Base-by-base conservation (phyloP, 2,113 vertebrate genomes). In the Zingel zingel region DNA sequence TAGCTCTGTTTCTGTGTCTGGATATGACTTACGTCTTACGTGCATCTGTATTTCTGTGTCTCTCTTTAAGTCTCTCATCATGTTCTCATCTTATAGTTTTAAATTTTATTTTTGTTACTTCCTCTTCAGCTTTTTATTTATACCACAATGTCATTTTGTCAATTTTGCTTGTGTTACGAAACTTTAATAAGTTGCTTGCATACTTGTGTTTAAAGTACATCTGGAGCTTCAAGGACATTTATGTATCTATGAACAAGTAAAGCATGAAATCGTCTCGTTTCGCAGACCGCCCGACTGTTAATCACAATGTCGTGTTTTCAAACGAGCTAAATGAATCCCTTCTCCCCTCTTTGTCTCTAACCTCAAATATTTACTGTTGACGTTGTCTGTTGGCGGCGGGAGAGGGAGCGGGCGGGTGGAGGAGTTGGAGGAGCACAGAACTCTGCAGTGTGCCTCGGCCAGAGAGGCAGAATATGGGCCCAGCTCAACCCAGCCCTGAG, bases 361-460 rank as follows among this genome's bases (percentile, higher is more conserved):
- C 91, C 91, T 94, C 93, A 95, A 94, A 95, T 95, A 94, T 95
- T 94, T 94, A 94, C 92, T 93, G 91, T 91, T 90, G 91, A 91
- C 90, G 90, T 93, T 90, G 93, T 93, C 90, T 91, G 82, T 81
- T 86, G 88, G 89, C 79, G 78, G 85, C 63, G 36, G 80, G 87
- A 13, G 75, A 50, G 27, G 12, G 19, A 54, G 33, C 12, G 57
- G 72, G 85, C 39, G 71, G 86, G 86, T 59, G 80, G 83, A 81
- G 83, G 73, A 43, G 69, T 36, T 83, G 82, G 75, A 88, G 71
- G 68, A 86, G 88, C 63, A 58, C 73, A 79, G 39, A 74, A 71
- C 82, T 83, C 89, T 67, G 85, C 82, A 81, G 90, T 85, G 86
- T 78, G 89, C 81, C 91, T 91, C 86, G 89, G 86, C 91, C 88